Percentiles rank a stretch among this genome's conserved stretches.
These are phyloP conservation scores for Pinctada fucata DNA, from an alignment of 2,888 invertebrate genomes.

Conservation along the genomic window DNA sequence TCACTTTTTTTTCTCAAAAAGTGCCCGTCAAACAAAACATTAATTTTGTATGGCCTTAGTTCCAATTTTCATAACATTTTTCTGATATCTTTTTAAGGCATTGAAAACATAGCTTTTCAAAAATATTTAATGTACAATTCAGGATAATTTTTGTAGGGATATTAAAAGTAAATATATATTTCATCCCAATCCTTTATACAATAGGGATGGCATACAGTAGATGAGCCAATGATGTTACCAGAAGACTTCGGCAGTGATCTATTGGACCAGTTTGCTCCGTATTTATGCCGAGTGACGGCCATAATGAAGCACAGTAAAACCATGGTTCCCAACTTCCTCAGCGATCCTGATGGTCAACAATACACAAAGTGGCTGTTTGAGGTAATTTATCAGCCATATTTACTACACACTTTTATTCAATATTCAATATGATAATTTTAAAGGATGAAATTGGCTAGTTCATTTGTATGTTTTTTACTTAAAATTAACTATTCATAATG, in stretches of 20 bases:
- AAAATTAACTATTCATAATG: not conserved
- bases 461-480: not conserved
- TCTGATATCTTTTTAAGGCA: no score
- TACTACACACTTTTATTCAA: not conserved
- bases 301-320: slow-evolving; percentile 69
- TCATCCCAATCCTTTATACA: not conserved
- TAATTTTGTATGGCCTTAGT: no score
- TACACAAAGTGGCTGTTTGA: slow-evolving; percentile 67
- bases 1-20: no score
- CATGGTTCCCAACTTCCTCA: slow-evolving; percentile 55
- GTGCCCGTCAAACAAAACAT: no score
- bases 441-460: not conserved
- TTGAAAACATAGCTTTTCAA: no score
- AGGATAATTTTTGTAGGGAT: no score
- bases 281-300: slow-evolving; percentile 66
- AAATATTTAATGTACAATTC: no score
- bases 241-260: slow-evolving; percentile 53
- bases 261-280: slow-evolving; percentile 63
- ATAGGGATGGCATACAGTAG: slow-evolving; percentile 72
- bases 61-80: no score
- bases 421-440: not conserved
- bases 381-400: slow-evolving; percentile 45
- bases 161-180: no score
- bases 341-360: slow-evolving; percentile 57
- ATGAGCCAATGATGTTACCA: slow-evolving; percentile 57